Evolutionary conservation across 2,888 invertebrate genomes (phyloP).

Genomic region (Hyppa rectilinea): DNA sequence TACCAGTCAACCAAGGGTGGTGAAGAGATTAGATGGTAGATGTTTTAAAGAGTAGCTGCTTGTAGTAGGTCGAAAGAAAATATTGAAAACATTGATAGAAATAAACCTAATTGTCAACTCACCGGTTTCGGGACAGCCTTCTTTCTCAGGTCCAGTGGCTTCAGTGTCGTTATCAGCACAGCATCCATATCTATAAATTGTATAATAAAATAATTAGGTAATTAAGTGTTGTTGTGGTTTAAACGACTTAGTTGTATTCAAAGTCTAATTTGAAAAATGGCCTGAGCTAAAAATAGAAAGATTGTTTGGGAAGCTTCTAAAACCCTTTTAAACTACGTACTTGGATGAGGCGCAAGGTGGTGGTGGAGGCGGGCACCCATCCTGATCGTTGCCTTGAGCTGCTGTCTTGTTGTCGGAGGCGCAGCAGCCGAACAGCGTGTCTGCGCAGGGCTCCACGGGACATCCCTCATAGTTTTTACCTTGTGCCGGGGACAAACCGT

Average conservation of each 20-base stretch:
- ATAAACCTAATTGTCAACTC: constrained; percentile 55
- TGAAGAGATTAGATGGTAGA: too few relatives aligned
- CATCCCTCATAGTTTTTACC: constrained; percentile 94
- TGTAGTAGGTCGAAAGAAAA: too few relatives aligned
- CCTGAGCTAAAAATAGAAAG: not conserved
- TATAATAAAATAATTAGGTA: not conserved
- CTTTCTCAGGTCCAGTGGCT: constrained; percentile 92
- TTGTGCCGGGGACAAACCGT: constrained; percentile 94
- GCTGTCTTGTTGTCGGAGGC: constrained; percentile 93
- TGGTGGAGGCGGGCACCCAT: constrained; percentile 95
- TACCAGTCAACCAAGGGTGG: too few relatives aligned
- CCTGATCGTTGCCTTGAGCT: constrained; percentile 95
- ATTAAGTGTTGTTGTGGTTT: not conserved
- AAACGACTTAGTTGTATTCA: not conserved
- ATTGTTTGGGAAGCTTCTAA: not conserved
- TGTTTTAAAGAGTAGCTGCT: too few relatives aligned
- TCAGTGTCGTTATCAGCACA: constrained; percentile 93
- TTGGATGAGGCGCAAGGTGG: constrained; percentile 90
- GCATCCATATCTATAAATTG: constrained; percentile 91
- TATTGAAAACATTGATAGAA: not conserved
- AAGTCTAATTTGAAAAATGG: not conserved
- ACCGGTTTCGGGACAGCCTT: constrained; percentile 86
- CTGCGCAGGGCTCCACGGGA: constrained; percentile 93
- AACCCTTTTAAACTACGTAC: constrained; percentile 74
- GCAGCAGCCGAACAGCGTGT: constrained; percentile 97